Base-by-base conservation (phyloP, 2,113 vertebrate species). In the Mungos mungo region DNA sequence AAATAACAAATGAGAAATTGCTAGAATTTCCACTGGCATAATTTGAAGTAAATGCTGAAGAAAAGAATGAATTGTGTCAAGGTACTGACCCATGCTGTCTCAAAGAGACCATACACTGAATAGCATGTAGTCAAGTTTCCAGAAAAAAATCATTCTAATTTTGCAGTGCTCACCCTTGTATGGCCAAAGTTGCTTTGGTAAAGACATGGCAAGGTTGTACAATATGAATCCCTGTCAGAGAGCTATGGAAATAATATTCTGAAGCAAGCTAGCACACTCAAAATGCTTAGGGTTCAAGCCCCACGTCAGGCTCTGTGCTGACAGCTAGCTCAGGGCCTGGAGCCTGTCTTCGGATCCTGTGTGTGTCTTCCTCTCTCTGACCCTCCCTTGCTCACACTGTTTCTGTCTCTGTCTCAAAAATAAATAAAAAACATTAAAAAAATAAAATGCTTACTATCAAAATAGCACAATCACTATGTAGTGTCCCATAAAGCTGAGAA, bases 191-290 rank as follows among this genome's bases (percentile, higher is more conserved):
- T 96, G 33, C 79, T 92, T 91, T 90, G 54, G 60, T 96, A 96
- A 96, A 68, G 54, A 95, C 87, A 90, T 66, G 65, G 81, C 65
- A 31, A 38, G 35, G 92, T 81, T 84, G 65, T 90, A 6, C 45
- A 84, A 90, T 88, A 95, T 81, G 41, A 96, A 95, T 90, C 27
- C 77, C 25, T 92, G 57, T 97, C 63, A 95, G 47, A 82, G n/a
- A 97, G 9, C 23, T 88, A 8, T 95, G 63, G 19, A 16, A 65
- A 57, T 89, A 98, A 87, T 87, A 69, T 45, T 80, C 41, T 71
- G 63, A n/a, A 50, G 93, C 79, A 93, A 95, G 7, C 54, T 74
- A 88, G 23, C 33, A 52, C 35, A 81, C 33, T 84, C 87, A 95
- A 87, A 97, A 93, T 83, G 8, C 27, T 41, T 94, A n/a, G n/a